Evolutionary conservation across 2,113 vertebrate species (phyloP).

Genomic region (Cololabis saira): DNA sequence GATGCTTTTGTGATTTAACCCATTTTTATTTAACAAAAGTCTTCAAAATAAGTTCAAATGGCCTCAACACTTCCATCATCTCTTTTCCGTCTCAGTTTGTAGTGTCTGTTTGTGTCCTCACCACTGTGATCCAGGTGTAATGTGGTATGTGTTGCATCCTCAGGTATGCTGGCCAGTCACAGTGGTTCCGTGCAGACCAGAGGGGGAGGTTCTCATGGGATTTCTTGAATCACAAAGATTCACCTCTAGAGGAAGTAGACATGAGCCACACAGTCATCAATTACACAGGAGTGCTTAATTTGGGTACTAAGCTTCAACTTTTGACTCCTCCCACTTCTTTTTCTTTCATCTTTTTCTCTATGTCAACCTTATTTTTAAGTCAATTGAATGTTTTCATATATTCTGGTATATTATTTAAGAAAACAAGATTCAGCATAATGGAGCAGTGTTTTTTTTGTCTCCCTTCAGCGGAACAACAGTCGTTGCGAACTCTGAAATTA

Average conservation of each 20-base stretch:
- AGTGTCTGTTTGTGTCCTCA: background rate
- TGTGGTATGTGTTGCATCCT: background rate
- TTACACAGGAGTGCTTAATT: constrained; percentile 81
- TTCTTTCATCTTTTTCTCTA: background rate
- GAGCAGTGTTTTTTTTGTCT: background rate
- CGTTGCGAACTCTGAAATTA: constrained; percentile 79
- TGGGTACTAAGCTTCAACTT: constrained; percentile 73
- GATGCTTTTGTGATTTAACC: too few species aligned
- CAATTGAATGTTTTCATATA: background rate
- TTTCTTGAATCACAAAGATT: constrained; percentile 58
- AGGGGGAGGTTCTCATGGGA: constrained; percentile 64
- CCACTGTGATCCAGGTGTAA: background rate
- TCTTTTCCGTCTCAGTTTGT: too few species aligned
- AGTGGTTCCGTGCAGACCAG: constrained; percentile 74
- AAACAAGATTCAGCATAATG: too few species aligned
- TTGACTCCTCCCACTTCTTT: background rate
- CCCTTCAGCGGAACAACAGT: constrained; percentile 63
- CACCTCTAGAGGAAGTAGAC: constrained; percentile 82
- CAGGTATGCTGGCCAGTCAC: constrained; percentile 82
- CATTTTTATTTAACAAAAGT: too few species aligned
- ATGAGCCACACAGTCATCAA: constrained; percentile 81
- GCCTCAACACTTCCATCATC: too few species aligned
- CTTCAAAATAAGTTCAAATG: too few species aligned
- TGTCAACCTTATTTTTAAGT: background rate
- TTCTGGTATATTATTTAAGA: too few species aligned